phyloP scores from a whole-genome alignment of 2,113 vertebrate species.

The Oncorhynchus masou region DNA sequence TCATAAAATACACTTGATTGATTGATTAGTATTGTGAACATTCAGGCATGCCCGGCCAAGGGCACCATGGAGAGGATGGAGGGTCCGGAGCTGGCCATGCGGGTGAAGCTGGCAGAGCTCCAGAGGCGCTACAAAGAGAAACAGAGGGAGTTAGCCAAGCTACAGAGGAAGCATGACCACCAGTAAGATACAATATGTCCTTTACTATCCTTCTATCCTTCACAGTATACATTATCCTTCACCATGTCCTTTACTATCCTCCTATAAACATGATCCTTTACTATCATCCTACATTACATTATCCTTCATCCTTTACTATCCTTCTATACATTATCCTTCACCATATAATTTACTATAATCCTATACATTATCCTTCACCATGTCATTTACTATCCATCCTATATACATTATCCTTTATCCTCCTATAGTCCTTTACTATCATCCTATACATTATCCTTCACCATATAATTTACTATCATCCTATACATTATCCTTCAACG shows the following conservation, averaged over 20 bases:
- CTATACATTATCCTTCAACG: no score
- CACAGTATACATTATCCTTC: no score
- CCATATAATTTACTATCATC: not conserved
- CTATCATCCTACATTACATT: no score
- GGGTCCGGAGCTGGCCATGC: conserved; percentile 89
- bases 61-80: conserved; percentile 88
- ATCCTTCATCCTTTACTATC: no score
- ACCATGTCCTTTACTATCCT: not conserved
- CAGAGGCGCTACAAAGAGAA: conserved; percentile 95
- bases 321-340: no score
- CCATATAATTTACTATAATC: no score
- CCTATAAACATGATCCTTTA: no score
- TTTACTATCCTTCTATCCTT: not conserved
- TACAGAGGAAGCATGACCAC: conserved; percentile 87
- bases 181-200: conserved; percentile 71
- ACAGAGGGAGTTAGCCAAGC: conserved; percentile 89
- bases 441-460: not conserved
- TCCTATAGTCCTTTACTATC: not conserved
- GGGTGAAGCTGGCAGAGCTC: conserved; percentile 87
- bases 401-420: no score
- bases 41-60: conserved; percentile 90
- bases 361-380: no score
- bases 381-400: no score
- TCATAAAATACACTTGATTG: no score
- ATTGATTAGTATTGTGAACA: conserved; percentile 3